These are phyloP conservation scores for Stigmatopora argus DNA, from an alignment of 2,113 vertebrate genomes.

Conservation along the genomic window DNA sequence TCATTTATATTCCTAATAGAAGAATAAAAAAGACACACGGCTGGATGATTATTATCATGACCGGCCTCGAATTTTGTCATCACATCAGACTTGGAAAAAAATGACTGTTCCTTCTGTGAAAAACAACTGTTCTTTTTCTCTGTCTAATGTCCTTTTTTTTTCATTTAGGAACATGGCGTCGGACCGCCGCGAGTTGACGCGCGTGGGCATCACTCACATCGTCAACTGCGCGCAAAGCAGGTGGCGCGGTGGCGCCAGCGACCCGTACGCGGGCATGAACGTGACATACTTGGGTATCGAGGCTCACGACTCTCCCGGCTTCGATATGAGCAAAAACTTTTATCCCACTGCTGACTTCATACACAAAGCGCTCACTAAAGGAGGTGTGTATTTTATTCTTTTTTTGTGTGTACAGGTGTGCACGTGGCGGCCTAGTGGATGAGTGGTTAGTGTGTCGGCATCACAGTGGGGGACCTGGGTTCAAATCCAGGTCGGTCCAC, in stretches of 20 bases:
- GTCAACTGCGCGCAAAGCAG: conserved; percentile 90
- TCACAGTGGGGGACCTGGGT: neutral
- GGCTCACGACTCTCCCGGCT: conserved; percentile 87
- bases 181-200: conserved; percentile 80
- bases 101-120: neutral
- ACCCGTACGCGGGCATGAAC: conserved; percentile 81
- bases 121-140: neutral
- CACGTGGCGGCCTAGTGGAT: neutral
- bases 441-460: neutral
- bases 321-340: conserved; percentile 97
- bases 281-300: conserved; percentile 90
- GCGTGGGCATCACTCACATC: conserved; percentile 85
- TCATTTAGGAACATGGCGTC: conserved; percentile 84
- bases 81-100: neutral
- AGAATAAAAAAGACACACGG: no score
- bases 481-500: no score
- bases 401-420: neutral
- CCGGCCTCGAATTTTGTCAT: neutral
- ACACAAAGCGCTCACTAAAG: conserved; percentile 79
- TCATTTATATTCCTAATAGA: no score
- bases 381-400: conserved; percentile 46
- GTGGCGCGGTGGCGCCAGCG: conserved; percentile 81
- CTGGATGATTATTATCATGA: no score
- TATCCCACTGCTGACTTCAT: conserved; percentile 90
- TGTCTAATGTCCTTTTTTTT: neutral